Conservation (phyloP, 2,888 invertebrate genomes). For the Nomada ferruginata region DNA sequence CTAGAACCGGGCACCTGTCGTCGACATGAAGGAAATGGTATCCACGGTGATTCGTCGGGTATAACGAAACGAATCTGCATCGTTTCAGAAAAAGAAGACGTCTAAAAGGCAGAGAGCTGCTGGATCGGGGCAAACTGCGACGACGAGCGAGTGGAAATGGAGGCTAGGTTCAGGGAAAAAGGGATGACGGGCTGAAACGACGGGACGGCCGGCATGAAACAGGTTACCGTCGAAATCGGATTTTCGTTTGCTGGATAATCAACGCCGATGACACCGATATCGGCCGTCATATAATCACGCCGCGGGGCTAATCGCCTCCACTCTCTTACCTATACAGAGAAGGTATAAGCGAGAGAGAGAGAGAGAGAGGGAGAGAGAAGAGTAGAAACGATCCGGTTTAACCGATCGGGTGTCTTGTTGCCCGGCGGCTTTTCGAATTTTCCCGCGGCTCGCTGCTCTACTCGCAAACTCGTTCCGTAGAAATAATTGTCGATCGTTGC, state of each 20-base stretch:
- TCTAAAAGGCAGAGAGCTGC: not conserved
- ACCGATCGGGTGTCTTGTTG: slow-evolving; percentile 36
- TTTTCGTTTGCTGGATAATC: slow-evolving; percentile 73
- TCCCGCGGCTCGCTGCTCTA: slow-evolving; percentile 46
- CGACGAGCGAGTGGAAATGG: slow-evolving; percentile 6
- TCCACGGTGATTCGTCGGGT: slow-evolving; percentile 65
- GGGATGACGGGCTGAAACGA: slow-evolving; percentile 26
- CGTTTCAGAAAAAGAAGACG: slow-evolving; percentile 58
- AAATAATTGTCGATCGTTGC: slow-evolving; percentile 63
- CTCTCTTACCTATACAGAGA: slow-evolving; percentile 53
- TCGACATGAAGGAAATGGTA: slow-evolving; percentile 73
- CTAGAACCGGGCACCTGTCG: slow-evolving; percentile 66
- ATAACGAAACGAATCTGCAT: slow-evolving; percentile 63
- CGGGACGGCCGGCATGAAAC: slow-evolving; percentile 32
- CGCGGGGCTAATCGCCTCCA: slow-evolving; percentile 67
- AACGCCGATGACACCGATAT: slow-evolving; percentile 72
- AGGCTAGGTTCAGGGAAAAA: slow-evolving; percentile 1
- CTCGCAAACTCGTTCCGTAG: slow-evolving; percentile 66
- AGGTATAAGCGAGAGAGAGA: not conserved
- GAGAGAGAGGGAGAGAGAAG: not conserved
- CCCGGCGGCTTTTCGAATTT: slow-evolving; percentile 66
- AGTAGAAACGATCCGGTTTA: slow-evolving; percentile 54
- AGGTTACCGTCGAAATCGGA: slow-evolving; percentile 63
- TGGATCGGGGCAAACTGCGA: slow-evolving; percentile 1
- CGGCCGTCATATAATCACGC: slow-evolving; percentile 67